Base-by-base conservation (phyloP, 2,113 vertebrate species). In the Phycodurus eques region DNA sequence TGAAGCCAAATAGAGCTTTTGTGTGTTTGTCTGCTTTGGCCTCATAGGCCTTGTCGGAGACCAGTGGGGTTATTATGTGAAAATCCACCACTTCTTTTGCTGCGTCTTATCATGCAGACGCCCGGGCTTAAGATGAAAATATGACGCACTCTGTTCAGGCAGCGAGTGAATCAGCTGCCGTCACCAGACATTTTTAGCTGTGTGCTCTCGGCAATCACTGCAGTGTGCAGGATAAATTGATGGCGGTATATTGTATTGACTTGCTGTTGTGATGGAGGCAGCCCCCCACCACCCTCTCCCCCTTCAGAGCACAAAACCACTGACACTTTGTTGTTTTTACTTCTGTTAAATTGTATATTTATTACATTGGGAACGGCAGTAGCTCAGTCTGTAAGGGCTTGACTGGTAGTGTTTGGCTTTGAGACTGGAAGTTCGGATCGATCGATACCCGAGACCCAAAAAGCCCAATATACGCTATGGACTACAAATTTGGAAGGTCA, bases 61-160 rank as follows among this genome's bases (percentile, higher is more conserved):
- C 6, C 0, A 19, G 59, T 27, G 17, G 35, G 56, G 20, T 72
- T 61, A 62, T 68, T 66, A 78, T 57, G 47, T 63, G 65, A 66
- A 73, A 61, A 71, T 47, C 14, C 63, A 62, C 59, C 70, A 67
- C 62, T 69, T 39, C 63, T 75, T 62, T 77, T 13, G 71, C 75
- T 42, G 72, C 65, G 43, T 68, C 56, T 77, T n/a, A 42, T 72
- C 67, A 68, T 47, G 44, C 39, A 64, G 33, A 67, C 67, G 80
- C 72, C 74, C 77, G 64, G 67, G 62, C 51, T 76, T 71, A 71
- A 75, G 70, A 71, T 62, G 57, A 76, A 80, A 74, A 73, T 67
- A 68, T 83, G 80, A 88, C 63, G 84, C 76, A 76, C 70, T 66
- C 20, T 62, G 57, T 65, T 59, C 43, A 74, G 74, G 17, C 72